Conservation (phyloP, 2,113 vertebrate genomes). For the Chaetodon auriga region DNA sequence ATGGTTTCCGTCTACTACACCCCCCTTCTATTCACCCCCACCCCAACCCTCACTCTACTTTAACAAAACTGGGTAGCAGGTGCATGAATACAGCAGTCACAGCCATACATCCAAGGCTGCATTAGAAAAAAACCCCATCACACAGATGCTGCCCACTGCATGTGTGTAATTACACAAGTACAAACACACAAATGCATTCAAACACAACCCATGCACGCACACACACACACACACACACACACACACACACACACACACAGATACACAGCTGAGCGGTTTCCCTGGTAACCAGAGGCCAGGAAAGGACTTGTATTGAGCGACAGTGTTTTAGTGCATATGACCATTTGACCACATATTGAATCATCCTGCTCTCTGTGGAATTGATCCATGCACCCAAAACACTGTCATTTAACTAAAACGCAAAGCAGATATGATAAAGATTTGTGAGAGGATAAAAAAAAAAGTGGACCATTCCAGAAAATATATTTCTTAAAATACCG, state of each 20-base stretch:
- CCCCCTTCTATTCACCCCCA: not conserved
- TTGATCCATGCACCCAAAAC: slow-evolving; percentile 1
- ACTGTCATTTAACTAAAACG: not conserved
- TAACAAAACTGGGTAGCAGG: slow-evolving; percentile 24
- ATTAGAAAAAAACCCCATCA: not conserved
- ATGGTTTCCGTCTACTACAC: not conserved
- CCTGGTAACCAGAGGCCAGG: slow-evolving; percentile 70
- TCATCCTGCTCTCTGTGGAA: not conserved
- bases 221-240: not conserved
- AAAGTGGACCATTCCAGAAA: not conserved
- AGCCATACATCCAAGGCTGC: not conserved
- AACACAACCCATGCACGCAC: not conserved
- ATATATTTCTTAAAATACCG: not conserved
- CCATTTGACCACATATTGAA: slow-evolving; percentile 16
- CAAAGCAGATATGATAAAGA: not conserved
- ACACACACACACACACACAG: not conserved
- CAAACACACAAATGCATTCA: slow-evolving; percentile 22
- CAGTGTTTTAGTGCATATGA: slow-evolving; percentile 25
- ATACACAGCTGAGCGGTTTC: slow-evolving; percentile 61
- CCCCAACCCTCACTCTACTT: not conserved
- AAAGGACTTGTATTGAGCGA: slow-evolving; percentile 46
- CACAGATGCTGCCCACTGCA: slow-evolving; percentile 41
- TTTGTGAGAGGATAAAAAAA: not conserved
- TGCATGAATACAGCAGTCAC: slow-evolving; percentile 12
- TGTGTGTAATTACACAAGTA: slow-evolving; percentile 22